Conservation (phyloP, 1,140 invertebrate species). For the Calliopsis andreniformis region DNA sequence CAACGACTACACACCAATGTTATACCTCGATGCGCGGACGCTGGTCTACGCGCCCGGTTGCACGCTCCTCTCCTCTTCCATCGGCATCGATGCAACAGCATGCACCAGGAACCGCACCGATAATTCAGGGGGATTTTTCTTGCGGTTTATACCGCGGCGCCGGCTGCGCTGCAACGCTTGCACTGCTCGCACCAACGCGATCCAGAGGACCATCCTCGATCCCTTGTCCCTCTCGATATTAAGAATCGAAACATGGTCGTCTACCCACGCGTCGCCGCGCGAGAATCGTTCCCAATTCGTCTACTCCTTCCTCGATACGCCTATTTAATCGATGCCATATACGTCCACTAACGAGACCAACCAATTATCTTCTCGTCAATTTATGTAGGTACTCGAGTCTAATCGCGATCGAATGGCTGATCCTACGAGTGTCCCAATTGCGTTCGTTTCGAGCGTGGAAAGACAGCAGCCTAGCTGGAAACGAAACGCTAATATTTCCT, state of each 20-base stretch:
- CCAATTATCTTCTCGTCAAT: constrained; percentile 76
- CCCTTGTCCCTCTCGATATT: background rate
- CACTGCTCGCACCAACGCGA: too few species aligned
- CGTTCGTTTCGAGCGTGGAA: background rate
- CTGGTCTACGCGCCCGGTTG: constrained; percentile 25
- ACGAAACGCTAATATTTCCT: constrained; percentile 38
- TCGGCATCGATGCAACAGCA: constrained; percentile 61
- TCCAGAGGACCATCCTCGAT: too few species aligned
- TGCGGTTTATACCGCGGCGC: constrained; percentile 74
- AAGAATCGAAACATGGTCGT: constrained; percentile 43
- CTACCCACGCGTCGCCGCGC: constrained; percentile 34
- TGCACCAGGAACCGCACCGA: constrained; percentile 76
- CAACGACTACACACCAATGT: constrained; percentile 54
- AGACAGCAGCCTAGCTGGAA: constrained; percentile 33
- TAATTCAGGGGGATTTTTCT: constrained; percentile 79
- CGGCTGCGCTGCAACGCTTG: constrained; percentile 63
- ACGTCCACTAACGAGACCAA: constrained; percentile 68
- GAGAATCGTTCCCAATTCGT: constrained; percentile 19
- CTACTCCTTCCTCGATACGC: background rate
- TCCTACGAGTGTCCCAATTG: constrained; percentile 39
- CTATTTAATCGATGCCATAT: constrained; percentile 41
- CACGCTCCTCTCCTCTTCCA: constrained; percentile 48
- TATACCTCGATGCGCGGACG: background rate
- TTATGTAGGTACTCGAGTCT: constrained; percentile 68
- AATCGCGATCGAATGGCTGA: constrained; percentile 33